Evolutionary conservation across 1,140 invertebrate species (phyloP), one percentile per base, ranked within the genome.

Genomic region (Drosophila bipectinata): DNA sequence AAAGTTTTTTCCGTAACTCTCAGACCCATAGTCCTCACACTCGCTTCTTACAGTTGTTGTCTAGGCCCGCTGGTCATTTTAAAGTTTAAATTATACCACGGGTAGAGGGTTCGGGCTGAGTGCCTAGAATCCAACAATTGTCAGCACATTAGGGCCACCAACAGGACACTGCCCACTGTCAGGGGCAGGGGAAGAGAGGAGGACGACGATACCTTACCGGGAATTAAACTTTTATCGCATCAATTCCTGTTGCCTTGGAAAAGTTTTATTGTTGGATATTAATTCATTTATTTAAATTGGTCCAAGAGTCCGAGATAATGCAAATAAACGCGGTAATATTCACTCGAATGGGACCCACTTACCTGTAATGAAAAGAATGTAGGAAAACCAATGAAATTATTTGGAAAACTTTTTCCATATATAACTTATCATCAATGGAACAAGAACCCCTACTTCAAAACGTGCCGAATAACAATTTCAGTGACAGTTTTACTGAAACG

Each of bases 201-300:
- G 18, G 14, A 44, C 14, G 41, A 47, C 3, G 18, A 47, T 21
- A 21, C 21, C 67, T 49, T 71, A 57, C 64, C 69, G 56, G 14
- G 64, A 69, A 69, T 71, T 69, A 71, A 75, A 75, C 72, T 75
- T 75, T 74, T 75, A 74, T 75, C 72, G 72, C 72, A 57, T 74
- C 60, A 58, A 75, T 75, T 75, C 26, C 53, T 30, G 45, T 56
- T 73, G 44, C 39, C 56, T 75, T 82, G 78, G 78, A 59, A 88
- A 69, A 82, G 80, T 76, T 82, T 82, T 56, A 72, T 82, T 88
- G 69, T 79, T 79, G 56, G 60, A 68, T 64, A 82, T 82, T 87
- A 88, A 88, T 88, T 72, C 56, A 51, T 72, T 83, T 83, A 82
- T 88, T 87, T 79, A 78, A 81, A 82, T 83, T 79, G 58, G 48